Conservation (phyloP, 2,113 vertebrate genomes). For the Hoplias malabaricus region DNA sequence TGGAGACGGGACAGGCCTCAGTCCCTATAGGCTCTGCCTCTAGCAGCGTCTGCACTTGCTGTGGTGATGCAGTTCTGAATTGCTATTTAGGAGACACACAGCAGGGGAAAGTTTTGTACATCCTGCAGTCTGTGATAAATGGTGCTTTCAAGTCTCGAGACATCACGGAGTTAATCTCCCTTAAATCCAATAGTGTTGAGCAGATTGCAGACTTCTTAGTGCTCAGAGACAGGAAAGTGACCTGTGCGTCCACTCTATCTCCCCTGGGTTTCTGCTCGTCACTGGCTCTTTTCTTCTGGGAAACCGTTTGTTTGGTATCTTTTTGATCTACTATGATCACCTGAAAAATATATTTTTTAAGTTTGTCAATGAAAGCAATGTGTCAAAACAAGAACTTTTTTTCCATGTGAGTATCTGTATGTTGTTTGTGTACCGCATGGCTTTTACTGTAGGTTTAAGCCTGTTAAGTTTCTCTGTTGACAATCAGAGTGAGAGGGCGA, state of each 20-base stretch:
- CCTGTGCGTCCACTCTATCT: constrained; percentile 37
- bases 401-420: constrained; percentile 66
- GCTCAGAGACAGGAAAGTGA: constrained; percentile 48
- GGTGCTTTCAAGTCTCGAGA: background rate
- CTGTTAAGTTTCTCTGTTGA: background rate
- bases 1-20: background rate
- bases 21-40: background rate
- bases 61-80: background rate
- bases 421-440: constrained; percentile 30
- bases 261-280: background rate
- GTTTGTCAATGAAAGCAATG: constrained; percentile 54
- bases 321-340: constrained; percentile 53
- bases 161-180: constrained; percentile 63
- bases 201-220: constrained; percentile 65
- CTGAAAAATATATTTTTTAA: constrained; percentile 50
- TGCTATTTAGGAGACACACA: background rate
- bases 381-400: constrained; percentile 64
- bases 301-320: background rate
- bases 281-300: constrained; percentile 1
- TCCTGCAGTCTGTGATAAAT: constrained; percentile 14
- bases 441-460: background rate
- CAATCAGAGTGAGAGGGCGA: background rate
- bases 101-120: constrained; percentile 1
- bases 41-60: background rate
- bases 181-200: constrained; percentile 71